Base-by-base conservation (phyloP, 92 coral and sea anemone species). In the Virgularia gustaviana region DNA sequence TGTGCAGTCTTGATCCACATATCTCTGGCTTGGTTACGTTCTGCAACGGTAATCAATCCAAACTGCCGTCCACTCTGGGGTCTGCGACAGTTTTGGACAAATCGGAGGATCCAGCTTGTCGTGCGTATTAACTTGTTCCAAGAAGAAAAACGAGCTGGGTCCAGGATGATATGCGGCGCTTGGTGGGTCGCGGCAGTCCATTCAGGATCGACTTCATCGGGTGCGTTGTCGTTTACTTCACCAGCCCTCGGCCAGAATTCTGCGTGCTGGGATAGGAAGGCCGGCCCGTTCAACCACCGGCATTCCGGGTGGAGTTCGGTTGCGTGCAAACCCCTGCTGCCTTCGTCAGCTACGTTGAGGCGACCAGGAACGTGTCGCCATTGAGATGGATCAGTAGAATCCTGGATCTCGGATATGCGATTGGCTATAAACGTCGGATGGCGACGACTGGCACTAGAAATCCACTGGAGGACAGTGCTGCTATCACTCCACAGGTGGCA, bases 281-380 rank as follows among this genome's bases (percentile, higher is more conserved):
- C 28, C 23, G 73, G 79, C 24, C 81, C 77, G 56, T 78, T 78
- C 35, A 78, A 47, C 83, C 83, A 78, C 53, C 79, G 79, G 34
- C 83, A 18, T 27, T 59, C 67, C 2, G 70, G 18, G 36, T 63
- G 71, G 24, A 79, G 71, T 41, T 45, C 70, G 45, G 30, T 58
- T 31, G 32, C 77, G 22, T 9, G 30, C 29, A 67, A 36, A 43
- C 82, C 77, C 25, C 82, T 30, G 33, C 77, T 66, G 66, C 59
- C 77, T 65, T 78, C 77, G 44, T 67, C 82, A 18, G 77, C 57
- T 24, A 59, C 76, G 33, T 49, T 77, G 8, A 77, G 54, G 52
- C 66, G 64, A 23, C 77, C 39, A 52, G 77, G 65, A 56, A 54
- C 65, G 67, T 56, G 70, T 30, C 47, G 51, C 77, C 82, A 78